phyloP scores from a whole-genome alignment of 2,113 vertebrate genomes.

The Papio anubis region DNA sequence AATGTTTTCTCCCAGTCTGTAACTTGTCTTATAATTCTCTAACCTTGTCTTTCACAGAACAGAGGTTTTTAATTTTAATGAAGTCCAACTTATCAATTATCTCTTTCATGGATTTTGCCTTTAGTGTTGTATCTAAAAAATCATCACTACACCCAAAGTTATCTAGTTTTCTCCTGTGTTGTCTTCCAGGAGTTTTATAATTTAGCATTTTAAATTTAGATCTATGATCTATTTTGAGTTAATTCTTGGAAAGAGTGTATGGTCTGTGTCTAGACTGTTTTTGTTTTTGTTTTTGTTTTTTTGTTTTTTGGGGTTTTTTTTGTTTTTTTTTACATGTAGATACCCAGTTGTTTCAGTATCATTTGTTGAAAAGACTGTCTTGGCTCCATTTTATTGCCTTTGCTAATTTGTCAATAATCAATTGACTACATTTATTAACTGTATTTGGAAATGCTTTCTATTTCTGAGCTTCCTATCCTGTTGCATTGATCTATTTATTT shows the following conservation, averaged over 20 bases:
- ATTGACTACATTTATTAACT: background rate
- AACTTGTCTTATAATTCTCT: background rate
- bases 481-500: background rate
- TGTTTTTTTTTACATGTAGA: background rate
- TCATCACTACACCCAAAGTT: background rate
- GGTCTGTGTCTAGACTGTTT: background rate
- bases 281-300: no score
- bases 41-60: background rate
- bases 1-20: background rate
- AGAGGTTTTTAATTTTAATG: background rate
- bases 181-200: background rate
- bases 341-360: background rate
- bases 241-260: background rate
- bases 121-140: background rate
- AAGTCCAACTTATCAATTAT: background rate
- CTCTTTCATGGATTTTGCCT: background rate
- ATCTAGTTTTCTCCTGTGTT: background rate
- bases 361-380: background rate
- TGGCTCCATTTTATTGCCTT: background rate
- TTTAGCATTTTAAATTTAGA: background rate
- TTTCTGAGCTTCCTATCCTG: background rate
- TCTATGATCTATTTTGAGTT: background rate
- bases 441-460: background rate
- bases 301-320: background rate
- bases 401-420: background rate